phyloP scores from a whole-genome alignment of 2,113 vertebrate genomes.

The Holacanthus passer region DNA sequence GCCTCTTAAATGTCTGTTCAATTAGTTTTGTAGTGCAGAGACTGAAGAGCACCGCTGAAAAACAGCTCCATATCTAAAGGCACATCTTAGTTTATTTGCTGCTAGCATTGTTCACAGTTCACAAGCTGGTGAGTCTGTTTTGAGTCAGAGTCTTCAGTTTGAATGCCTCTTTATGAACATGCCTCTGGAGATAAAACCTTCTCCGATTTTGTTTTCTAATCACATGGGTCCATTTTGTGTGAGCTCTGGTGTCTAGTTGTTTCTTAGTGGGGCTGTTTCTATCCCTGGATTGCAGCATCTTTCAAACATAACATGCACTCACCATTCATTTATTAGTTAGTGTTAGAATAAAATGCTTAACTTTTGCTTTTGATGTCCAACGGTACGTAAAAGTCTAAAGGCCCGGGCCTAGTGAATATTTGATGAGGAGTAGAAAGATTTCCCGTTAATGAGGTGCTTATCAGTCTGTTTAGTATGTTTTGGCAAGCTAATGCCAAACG shows the following conservation, averaged over 20 bases:
- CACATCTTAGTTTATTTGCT: background rate
- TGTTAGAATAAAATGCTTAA: constrained; percentile 31
- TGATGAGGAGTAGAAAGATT: constrained; percentile 57
- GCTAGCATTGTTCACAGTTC: background rate
- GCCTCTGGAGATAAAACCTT: background rate
- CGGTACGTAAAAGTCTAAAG: constrained; percentile 26
- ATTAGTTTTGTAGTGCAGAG: background rate
- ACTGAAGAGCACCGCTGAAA: too few relatives aligned
- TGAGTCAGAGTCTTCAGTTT: constrained; percentile 13
- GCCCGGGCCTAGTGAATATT: constrained; percentile 56
- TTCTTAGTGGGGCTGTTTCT: constrained; percentile 11
- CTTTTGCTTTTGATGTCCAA: constrained; percentile 52
- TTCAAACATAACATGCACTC: background rate
- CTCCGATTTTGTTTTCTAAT: background rate
- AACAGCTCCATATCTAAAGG: background rate
- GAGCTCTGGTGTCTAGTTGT: background rate
- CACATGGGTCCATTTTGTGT: background rate
- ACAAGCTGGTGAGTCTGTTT: background rate
- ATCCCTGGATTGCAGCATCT: background rate
- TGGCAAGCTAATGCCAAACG: constrained; percentile 43
- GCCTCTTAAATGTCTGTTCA: background rate
- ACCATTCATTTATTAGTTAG: constrained; percentile 18
- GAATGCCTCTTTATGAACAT: constrained; percentile 10
- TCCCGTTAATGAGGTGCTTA: constrained; percentile 59
- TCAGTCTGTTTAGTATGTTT: constrained; percentile 65